These are phyloP conservation scores for Ditylenchus dipsaci DNA, from an alignment of 1,140 invertebrate genomes.

Conservation along the genomic window DNA sequence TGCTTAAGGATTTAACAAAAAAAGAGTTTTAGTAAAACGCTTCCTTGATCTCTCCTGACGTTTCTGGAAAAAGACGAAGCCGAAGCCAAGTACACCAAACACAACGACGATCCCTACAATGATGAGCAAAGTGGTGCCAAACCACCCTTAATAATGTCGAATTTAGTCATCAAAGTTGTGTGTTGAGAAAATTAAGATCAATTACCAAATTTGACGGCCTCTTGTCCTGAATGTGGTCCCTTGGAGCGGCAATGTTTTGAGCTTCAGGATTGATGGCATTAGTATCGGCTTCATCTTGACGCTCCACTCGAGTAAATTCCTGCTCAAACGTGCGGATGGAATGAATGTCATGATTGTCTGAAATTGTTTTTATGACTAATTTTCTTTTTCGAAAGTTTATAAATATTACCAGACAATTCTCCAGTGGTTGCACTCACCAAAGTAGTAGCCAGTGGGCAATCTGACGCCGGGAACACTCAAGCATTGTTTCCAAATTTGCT, in stretches of 20 bases:
- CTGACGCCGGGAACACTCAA: conserved; percentile 80
- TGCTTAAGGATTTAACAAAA: neutral
- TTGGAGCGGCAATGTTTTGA: conserved; percentile 60
- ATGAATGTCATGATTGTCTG: conserved; percentile 90
- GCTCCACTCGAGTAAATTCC: conserved; percentile 55
- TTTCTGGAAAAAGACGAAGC: conserved; percentile 48
- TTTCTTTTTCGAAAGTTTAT: conserved; percentile 12
- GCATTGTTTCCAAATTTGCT: conserved; percentile 87
- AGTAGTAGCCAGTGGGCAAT: conserved; percentile 88
- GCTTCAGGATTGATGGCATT: conserved; percentile 47
- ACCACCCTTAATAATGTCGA: conserved; percentile 35
- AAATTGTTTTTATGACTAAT: conserved; percentile 24
- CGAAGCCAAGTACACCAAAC: conserved; percentile 48
- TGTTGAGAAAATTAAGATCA: conserved; percentile 69
- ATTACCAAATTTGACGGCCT: conserved; percentile 63
- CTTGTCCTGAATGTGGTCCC: conserved; percentile 50
- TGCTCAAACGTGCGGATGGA: conserved; percentile 65
- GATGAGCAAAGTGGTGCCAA: conserved; percentile 48
- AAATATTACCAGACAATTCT: conserved; percentile 68
- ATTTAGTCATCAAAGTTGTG: too few relatives aligned
- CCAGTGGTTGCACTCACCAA: conserved; percentile 93
- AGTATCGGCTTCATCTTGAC: conserved; percentile 38
- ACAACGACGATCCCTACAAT: conserved; percentile 52
- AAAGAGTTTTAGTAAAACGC: conserved; percentile 44
- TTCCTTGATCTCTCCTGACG: conserved; percentile 46